Base-by-base conservation (phyloP, 2,797 vertebrate species). In the Pogoniulus pusillus region DNA sequence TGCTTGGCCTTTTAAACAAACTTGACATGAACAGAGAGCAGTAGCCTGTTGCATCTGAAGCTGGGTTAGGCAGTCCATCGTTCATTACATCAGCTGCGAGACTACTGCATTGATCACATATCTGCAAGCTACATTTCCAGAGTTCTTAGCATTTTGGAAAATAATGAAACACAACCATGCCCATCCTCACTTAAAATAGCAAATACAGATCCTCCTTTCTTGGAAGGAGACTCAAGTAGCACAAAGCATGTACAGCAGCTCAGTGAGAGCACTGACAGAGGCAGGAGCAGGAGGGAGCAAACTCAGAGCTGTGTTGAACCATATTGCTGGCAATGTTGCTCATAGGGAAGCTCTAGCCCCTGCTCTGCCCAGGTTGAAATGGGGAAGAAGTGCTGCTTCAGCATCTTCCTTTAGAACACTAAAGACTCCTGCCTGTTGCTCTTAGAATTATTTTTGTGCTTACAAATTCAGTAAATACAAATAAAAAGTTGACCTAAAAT, bases 171-270 rank as follows among this genome's bases (percentile, higher is more conserved):
- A 65, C 70, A 59, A 5, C 80, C 26, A 1, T 34, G 35, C 17
- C 64, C 16, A 7, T 82, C 49, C 37, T 70, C 20, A n/a, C 51
- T 87, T 69, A 62, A 92, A 78, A 69, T n/a, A 88, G 13, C 13
- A 81, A 73, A 81, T 35, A 16, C 2, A 22, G 35, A 57, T 53
- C 43, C 3, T 78, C 14, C 34, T 82, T 41, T 43, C 43, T 59
- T 66, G 26, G 0, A 0, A 27, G 39, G 23, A 51, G 26, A 18
- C 19, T 76, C 22, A 13, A 14, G 41, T 57, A 64, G 3, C 19
- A 17, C 4, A 0, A 29, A 58, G 6, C 51, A 30, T 2, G 0
- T n/a, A 6, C 29, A 20, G 4, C 6, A 49, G 32, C 34, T 82
- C 35, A 6, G 24, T 2, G 7, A 27, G 32, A 66, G 20, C 35